Conservation (phyloP, 2,888 invertebrate species). For the Meghimatium bilineatum region DNA sequence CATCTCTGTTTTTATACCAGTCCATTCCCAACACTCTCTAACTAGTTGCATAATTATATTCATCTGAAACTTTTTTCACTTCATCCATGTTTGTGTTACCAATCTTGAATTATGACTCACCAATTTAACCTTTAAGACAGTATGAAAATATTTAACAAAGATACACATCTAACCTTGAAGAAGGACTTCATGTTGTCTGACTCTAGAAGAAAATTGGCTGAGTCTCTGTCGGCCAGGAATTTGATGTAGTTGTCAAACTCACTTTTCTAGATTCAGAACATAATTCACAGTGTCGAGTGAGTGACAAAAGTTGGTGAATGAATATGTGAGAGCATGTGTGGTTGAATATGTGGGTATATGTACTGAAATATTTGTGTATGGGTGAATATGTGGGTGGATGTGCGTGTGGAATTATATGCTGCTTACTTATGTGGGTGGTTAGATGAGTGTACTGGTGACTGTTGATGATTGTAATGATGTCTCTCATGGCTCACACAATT, state of each 20-base stretch:
- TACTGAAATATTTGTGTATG: background rate
- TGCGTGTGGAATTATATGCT: background rate
- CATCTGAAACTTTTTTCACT: no score
- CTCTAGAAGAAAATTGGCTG: conserved; percentile 56
- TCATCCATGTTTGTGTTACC: no score
- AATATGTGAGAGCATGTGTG: background rate
- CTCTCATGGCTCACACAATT: background rate
- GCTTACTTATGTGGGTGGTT: background rate
- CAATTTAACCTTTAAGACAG: no score
- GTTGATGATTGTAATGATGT: background rate
- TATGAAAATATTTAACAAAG: no score
- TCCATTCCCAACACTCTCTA: no score
- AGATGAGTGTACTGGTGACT: background rate
- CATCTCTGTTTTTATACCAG: no score
- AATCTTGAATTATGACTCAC: no score
- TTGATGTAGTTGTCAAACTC: conserved; percentile 68
- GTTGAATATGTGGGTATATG: background rate
- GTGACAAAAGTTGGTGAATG: background rate
- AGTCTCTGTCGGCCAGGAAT: conserved; percentile 59
- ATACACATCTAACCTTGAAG: conserved; percentile 84
- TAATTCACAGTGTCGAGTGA: background rate
- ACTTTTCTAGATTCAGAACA: conserved; percentile 54
- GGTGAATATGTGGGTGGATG: background rate
- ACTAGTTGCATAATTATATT: no score
- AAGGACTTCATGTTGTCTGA: conserved; percentile 78